Evolutionary conservation across 2,888 invertebrate genomes (phyloP), one percentile per base, ranked within the genome.

Genomic region (Protophormia terraenovae): DNA sequence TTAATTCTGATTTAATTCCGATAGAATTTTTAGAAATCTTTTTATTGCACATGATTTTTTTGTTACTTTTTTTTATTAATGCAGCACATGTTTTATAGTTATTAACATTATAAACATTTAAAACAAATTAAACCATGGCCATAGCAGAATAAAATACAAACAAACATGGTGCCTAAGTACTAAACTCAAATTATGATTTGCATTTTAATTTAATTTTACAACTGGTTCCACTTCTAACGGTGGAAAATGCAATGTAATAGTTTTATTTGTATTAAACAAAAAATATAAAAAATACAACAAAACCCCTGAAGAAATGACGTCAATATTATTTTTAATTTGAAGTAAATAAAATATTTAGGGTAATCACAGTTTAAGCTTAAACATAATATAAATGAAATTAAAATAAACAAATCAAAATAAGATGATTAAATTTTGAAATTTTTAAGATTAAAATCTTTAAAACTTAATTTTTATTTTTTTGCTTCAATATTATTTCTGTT

Each of bases 141-240:
- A 73, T 67, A 47, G 10, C n/a, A n/a, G n/a, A n/a, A n/a, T n/a
- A 35, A 67, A 80, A 60, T 29, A 12, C 19, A 55, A 72, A 12
- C 58, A 73, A 80, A n/a, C 73, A 47, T 45, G 41, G 62, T 32
- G 24, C n/a, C 62, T n/a, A n/a, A n/a, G n/a, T n/a, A n/a, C n/a
- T n/a, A n/a, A 64, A 71, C 41, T 19, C 14, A 45, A 64, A 67
- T 14, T 58, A 64, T 80, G 55, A 80, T 73, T 67, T 80, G 73
- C 64, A 80, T 60, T 80, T 80, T 73, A 58, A 73, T 73, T 67
- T 32, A 32, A 27, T 41, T 80, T 66, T 29, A 62, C 55, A 66
- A 22, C 29, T 27, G 2, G 38, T 50, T 16, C 24, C 19, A 38
- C 16, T 73, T 53, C 22, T 35, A 73, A 47, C 53, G 41, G 55